These are phyloP conservation scores for Spilogale gracilis DNA, from an alignment of 2,113 vertebrate genomes.

Conservation along the genomic window DNA sequence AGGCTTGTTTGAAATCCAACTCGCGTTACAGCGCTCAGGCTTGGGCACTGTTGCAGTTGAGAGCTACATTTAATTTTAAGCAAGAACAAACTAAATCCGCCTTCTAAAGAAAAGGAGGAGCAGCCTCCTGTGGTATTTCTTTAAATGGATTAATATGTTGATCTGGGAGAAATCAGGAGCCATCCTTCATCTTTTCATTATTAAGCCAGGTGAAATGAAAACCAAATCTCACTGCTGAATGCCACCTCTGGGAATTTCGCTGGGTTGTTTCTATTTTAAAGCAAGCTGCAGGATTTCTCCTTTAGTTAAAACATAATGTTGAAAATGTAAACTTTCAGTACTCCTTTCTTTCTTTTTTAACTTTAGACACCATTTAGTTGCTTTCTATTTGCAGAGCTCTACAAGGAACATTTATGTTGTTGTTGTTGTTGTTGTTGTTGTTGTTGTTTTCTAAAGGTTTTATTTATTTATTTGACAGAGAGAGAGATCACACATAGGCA, in stretches of 20 bases:
- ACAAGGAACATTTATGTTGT: slow-evolving; percentile 25
- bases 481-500: too few relatives aligned
- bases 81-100: slow-evolving; percentile 74
- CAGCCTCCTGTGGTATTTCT: slow-evolving; percentile 63
- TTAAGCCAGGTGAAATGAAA: slow-evolving; percentile 54
- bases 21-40: slow-evolving; percentile 51
- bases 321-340: slow-evolving; percentile 55
- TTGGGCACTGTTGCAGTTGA: slow-evolving; percentile 26
- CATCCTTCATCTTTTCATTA: slow-evolving; percentile 63
- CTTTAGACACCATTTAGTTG: slow-evolving; percentile 33
- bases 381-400: slow-evolving; percentile 32
- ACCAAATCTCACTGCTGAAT: slow-evolving; percentile 7
- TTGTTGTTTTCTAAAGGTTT: too few relatives aligned
- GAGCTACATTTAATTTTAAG: slow-evolving; percentile 74
- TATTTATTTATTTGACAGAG: too few relatives aligned
- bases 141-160: slow-evolving; percentile 53
- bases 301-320: slow-evolving; percentile 69
- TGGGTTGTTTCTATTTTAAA: slow-evolving; percentile 59
- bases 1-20: slow-evolving; percentile 73
- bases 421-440: too few relatives aligned
- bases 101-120: slow-evolving; percentile 62
- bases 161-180: slow-evolving; percentile 59
- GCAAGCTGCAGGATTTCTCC: slow-evolving; percentile 22
- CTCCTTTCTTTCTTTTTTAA: background rate
- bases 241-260: slow-evolving; percentile 50